Conservation (phyloP, 2,113 vertebrate genomes). For the Redunca redunca region DNA sequence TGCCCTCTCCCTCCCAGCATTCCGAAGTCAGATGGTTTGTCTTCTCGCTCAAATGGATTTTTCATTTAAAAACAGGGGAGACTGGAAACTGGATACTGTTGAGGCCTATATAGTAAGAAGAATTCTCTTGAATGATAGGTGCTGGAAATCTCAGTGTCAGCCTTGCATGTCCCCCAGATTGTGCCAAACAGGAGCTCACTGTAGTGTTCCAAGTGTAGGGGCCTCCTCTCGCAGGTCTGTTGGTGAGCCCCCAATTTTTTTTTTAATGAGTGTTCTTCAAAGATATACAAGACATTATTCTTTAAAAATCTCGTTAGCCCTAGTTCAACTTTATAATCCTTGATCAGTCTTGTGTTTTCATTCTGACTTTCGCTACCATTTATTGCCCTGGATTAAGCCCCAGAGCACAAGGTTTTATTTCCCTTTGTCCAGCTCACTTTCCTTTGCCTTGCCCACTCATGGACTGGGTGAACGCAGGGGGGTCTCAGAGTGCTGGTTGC, state of each 20-base stretch:
- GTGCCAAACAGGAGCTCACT: slow-evolving; percentile 19
- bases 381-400: slow-evolving; percentile 60
- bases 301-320: slow-evolving; percentile 34
- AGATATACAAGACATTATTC: background rate
- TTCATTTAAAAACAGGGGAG: background rate
- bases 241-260: background rate
- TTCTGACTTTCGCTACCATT: slow-evolving; percentile 58
- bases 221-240: background rate
- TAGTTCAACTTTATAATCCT: slow-evolving; percentile 59
- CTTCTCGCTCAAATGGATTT: slow-evolving; percentile 19
- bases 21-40: background rate
- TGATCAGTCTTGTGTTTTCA: slow-evolving; percentile 26
- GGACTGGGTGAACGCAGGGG: slow-evolving; percentile 48
- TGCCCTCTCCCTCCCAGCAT: background rate
- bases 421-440: slow-evolving; percentile 58
- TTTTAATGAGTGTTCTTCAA: background rate
- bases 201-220: background rate
- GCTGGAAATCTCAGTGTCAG: background rate
- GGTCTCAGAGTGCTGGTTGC: background rate
- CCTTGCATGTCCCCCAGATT: rapidly evolving
- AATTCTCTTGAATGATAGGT: background rate
- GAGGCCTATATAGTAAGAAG: background rate
- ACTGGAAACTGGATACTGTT: background rate
- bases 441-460: slow-evolving; percentile 46
- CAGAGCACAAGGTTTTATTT: slow-evolving; percentile 45